Evolutionary conservation across 2,888 invertebrate genomes (phyloP), one percentile per base, ranked within the genome.

Genomic region (Diachrysia chrysitis): DNA sequence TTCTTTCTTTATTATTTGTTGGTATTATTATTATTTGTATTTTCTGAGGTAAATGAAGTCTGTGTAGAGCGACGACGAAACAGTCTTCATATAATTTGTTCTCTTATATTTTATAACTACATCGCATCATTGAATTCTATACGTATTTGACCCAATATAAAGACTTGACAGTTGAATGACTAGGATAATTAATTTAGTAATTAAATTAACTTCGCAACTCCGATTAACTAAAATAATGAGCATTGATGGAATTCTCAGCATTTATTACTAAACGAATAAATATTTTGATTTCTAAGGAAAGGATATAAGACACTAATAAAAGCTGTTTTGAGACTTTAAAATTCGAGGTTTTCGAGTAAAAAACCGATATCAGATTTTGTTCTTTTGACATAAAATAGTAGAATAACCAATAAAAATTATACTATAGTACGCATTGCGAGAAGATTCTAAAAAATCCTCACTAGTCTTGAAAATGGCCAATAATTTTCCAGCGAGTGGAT

Each of bases 401-500:
- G 10, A 23, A 17, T 0, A 37, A 42, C 51, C 17, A 37, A 14
- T 29, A 19, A 16, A 32, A 5, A 53, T 46, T 29, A 25, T 12
- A 10, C 19, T 19, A 37, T 57, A 10, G 9, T 17, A 17, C 23
- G 25, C n/a, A 70, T 70, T 51, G 21, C 37, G 29, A 19, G 23
- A 61, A 66, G 29, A 60, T 73, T 69, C 58, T 59, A 66, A 65
- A 64, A 72, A 69, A 58, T 67, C 57, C 58, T 73, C 68, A 76
- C 69, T 79, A 77, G 67, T 79, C 75, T 70, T 80, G 74, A 59
- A 84, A 83, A 83, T 81, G 80, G 83, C 58, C 65, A 79, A 83
- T 83, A 81, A 84, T 83, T 82, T 83, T 80, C 72, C 69, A 75
- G 73, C 81, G 76, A 82, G 79, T 83, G 79, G 72, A 86, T 89